Evolutionary conservation across 2,797 vertebrate genomes (phyloP).

Genomic region (Margarornis squamiger): DNA sequence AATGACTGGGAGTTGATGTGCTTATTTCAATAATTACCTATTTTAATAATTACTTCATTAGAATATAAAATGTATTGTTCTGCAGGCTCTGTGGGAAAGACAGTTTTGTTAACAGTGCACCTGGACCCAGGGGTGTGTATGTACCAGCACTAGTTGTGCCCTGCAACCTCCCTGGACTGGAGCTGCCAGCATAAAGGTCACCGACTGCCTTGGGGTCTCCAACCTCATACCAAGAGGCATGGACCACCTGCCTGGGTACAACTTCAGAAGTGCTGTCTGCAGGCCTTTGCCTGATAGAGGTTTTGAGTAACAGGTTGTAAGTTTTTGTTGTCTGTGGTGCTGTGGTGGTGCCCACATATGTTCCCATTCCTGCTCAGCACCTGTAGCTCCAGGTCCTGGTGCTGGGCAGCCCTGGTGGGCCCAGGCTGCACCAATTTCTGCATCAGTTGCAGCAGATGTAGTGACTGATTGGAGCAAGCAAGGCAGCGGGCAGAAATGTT

Average conservation of each 20-base stretch:
- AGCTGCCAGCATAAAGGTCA: neutral
- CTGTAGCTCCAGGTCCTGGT: accelerated
- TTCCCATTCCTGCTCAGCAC: neutral
- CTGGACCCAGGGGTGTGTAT: neutral
- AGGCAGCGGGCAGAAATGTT: neutral
- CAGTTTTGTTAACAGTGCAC: slow-evolving; percentile 18
- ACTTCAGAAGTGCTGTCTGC: neutral
- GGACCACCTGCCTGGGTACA: accelerated
- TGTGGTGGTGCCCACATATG: neutral
- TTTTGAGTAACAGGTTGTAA: neutral
- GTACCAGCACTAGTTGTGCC: accelerated
- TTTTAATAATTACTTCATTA: slow-evolving; percentile 86
- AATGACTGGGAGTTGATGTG: slow-evolving; percentile 82
- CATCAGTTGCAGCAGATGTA: neutral
- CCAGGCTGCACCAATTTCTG: neutral
- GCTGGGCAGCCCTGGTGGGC: neutral
- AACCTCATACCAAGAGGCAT: neutral
- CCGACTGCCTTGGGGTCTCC: accelerated
- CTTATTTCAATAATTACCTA: slow-evolving; percentile 85
- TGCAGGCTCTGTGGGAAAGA: slow-evolving; percentile 44
- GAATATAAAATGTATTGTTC: slow-evolving; percentile 77
- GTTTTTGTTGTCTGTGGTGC: neutral
- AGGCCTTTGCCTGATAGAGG: neutral
- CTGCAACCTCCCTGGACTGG: neutral
- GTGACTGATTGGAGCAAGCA: neutral